Percentiles rank a stretch among this genome's conserved stretches.
phyloP scores from a whole-genome alignment of 1,140 invertebrate genomes.

The Theocolax elegans region DNA sequence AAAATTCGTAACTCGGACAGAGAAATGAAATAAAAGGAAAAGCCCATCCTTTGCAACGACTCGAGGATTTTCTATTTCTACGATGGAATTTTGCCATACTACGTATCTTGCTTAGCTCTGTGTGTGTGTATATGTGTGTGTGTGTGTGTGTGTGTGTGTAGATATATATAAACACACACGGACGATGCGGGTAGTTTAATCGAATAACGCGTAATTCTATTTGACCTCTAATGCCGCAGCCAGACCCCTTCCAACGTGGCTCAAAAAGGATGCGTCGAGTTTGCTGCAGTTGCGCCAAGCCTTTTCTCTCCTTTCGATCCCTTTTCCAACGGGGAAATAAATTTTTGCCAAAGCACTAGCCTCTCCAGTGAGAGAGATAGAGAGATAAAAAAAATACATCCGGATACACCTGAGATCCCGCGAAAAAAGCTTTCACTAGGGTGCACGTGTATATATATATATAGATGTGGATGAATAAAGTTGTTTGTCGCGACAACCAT shows the following conservation, averaged over 20 bases:
- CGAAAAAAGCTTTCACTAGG: conserved; percentile 42
- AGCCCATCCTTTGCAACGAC: conserved; percentile 5
- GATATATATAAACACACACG: neutral
- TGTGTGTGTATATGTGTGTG: too few species aligned
- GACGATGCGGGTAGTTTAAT: conserved; percentile 52
- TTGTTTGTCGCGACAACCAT: too few species aligned
- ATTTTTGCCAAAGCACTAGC: conserved; percentile 51
- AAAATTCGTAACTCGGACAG: conserved; percentile 30
- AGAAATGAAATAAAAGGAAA: conserved; percentile 32
- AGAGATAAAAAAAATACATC: conserved; percentile 8
- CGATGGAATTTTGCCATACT: conserved; percentile 16
- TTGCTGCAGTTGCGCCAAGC: too few species aligned
- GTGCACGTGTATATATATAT: neutral
- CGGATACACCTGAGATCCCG: neutral
- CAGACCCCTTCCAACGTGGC: neutral
- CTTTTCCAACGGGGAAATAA: conserved; percentile 53
- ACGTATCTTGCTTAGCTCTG: too few species aligned
- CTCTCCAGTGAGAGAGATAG: conserved; percentile 24
- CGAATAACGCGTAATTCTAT: conserved; percentile 61
- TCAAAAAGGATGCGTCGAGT: conserved; percentile 14
- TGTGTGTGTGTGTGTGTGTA: neutral
- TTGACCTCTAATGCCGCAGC: conserved; percentile 50
- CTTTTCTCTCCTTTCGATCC: conserved; percentile 42
- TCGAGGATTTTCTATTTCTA: neutral
- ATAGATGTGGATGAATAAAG: too few species aligned